These are phyloP conservation scores for Talpa occidentalis DNA, from an alignment of 2,113 vertebrate species.

Conservation along the genomic window DNA sequence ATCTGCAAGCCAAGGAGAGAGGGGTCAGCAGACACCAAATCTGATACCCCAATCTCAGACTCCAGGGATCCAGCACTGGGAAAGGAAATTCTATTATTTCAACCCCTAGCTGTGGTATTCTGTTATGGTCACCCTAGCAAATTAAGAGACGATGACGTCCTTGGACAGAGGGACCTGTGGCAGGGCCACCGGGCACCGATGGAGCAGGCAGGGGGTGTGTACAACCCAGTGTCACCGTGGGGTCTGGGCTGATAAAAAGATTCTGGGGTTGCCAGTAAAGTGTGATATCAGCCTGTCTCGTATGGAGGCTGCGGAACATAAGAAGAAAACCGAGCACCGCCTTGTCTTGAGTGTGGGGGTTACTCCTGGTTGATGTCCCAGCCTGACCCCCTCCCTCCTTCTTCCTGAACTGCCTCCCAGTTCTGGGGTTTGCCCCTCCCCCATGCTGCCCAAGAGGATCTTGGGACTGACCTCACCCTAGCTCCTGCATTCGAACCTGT, in stretches of 20 bases:
- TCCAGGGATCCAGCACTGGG: background rate
- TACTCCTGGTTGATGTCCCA: background rate
- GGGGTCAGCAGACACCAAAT: background rate
- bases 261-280: background rate
- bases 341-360: background rate
- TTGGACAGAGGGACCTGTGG: background rate
- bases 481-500: background rate
- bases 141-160: background rate
- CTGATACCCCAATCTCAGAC: background rate
- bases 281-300: background rate
- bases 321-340: background rate
- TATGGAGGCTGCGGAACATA: background rate
- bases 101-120: background rate
- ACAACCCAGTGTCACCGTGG: background rate
- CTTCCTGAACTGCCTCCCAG: background rate
- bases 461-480: background rate
- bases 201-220: background rate
- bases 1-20: background rate
- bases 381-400: background rate
- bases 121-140: no score
- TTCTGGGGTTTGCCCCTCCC: background rate
- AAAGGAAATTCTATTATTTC: background rate
- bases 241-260: background rate
- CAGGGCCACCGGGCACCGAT: accelerated
- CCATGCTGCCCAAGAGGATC: background rate